These are phyloP conservation scores for Cygnus olor DNA, from an alignment of 2,797 vertebrate species.

Conservation along the genomic window DNA sequence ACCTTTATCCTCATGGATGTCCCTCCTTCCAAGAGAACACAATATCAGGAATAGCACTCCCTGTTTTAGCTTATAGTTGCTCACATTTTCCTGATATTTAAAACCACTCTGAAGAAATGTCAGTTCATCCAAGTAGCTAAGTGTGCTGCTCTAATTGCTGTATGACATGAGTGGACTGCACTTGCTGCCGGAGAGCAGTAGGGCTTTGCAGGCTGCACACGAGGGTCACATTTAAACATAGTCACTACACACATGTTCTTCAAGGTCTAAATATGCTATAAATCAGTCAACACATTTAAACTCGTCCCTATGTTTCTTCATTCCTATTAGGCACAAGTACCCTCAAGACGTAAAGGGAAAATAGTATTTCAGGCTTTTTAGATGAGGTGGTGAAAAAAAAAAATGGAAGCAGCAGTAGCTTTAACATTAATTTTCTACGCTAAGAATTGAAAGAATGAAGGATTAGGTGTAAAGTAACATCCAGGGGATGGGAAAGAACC, in stretches of 20 bases:
- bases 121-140: not conserved
- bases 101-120: not conserved
- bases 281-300: not conserved
- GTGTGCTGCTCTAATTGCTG: constrained; percentile 7
- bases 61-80: not conserved
- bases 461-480: not conserved
- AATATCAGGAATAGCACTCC: not conserved
- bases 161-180: not conserved
- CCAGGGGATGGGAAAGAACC: not conserved
- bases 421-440: not conserved
- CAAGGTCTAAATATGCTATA: not conserved
- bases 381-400: not conserved
- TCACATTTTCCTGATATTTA: not conserved
- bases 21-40: not conserved
- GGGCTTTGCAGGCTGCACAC: not conserved
- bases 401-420: not conserved
- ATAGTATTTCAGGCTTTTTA: not conserved
- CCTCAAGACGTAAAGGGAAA: not conserved
- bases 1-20: not conserved
- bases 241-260: not conserved
- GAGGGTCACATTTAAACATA: not conserved
- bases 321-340: not conserved
- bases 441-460: not conserved
- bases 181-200: not conserved
- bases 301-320: not conserved